Percentiles rank a stretch among this genome's conserved stretches.
These are phyloP conservation scores for Melanitta fusca DNA, from an alignment of 2,797 vertebrate species.

Conservation along the genomic window DNA sequence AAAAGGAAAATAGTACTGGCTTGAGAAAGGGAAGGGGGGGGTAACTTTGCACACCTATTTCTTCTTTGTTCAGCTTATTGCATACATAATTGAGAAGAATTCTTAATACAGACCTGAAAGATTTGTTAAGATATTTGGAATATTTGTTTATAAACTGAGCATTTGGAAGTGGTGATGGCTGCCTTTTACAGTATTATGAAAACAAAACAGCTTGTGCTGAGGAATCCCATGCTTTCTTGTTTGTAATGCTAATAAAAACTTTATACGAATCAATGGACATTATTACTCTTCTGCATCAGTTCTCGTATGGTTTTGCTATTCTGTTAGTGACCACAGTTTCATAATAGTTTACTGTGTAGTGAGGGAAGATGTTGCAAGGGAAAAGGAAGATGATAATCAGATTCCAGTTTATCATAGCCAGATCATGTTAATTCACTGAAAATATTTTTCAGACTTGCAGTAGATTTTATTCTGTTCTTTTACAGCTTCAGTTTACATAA, in stretches of 20 bases:
- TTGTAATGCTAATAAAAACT: background rate
- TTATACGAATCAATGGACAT: background rate
- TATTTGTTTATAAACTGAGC: background rate
- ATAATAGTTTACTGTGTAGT: background rate
- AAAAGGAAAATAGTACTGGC: background rate
- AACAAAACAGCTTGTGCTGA: background rate
- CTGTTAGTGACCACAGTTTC: background rate
- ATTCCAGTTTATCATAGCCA: background rate
- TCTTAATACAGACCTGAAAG: background rate
- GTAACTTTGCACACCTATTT: background rate
- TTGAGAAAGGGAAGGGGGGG: background rate
- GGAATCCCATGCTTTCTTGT: background rate
- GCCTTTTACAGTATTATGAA: background rate
- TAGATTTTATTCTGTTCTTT: fast-evolving
- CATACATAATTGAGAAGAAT: background rate
- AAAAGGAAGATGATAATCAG: background rate
- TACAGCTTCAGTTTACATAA: background rate
- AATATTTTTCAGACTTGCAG: background rate
- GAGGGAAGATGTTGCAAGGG: background rate
- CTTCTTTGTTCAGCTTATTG: background rate
- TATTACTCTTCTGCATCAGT: background rate
- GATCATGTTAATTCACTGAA: background rate
- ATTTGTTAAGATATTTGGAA: background rate
- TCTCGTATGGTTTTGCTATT: background rate
- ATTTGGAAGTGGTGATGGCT: slow-evolving; percentile 11